Conservation (phyloP, 1,140 invertebrate species). For the Brachionus rubens region DNA sequence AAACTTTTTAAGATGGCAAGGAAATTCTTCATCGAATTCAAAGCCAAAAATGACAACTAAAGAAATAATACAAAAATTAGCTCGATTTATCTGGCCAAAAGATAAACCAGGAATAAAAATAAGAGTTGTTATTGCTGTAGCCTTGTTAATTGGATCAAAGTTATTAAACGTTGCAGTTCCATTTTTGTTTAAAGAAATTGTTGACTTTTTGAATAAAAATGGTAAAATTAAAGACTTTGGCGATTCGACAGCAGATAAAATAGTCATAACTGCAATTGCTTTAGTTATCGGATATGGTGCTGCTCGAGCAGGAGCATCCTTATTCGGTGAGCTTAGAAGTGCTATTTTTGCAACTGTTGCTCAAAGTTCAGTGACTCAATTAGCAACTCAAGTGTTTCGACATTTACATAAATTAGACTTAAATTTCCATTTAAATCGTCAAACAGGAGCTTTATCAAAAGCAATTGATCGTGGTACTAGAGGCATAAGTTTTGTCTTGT, state of each 20-base stretch:
- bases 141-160: slow-evolving; percentile 62
- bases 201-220: slow-evolving; percentile 80
- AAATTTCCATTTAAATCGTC: slow-evolving; percentile 84
- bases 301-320: slow-evolving; percentile 78
- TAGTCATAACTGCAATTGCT: slow-evolving; percentile 67
- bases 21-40: background rate
- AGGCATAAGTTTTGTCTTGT: slow-evolving; percentile 94
- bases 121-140: slow-evolving; percentile 78
- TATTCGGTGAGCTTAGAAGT: slow-evolving; percentile 93
- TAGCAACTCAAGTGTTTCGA: slow-evolving; percentile 91
- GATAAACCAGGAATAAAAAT: slow-evolving; percentile 74
- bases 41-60: background rate
- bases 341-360: slow-evolving; percentile 98
- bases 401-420: slow-evolving; percentile 94
- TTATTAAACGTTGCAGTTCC: slow-evolving; percentile 85
- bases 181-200: slow-evolving; percentile 90
- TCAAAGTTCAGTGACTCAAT: slow-evolving; percentile 87
- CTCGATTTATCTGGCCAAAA: slow-evolving; percentile 92
- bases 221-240: slow-evolving; percentile 57
- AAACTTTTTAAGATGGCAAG: slow-evolving; percentile 6
- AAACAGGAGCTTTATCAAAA: slow-evolving; percentile 84
- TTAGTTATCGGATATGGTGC: slow-evolving; percentile 88
- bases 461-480: slow-evolving; percentile 68
- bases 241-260: slow-evolving; percentile 54
- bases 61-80: slow-evolving; percentile 64